Evolutionary conservation across 2,888 invertebrate species (phyloP).

Genomic region (Pristionchus exspectatus): DNA sequence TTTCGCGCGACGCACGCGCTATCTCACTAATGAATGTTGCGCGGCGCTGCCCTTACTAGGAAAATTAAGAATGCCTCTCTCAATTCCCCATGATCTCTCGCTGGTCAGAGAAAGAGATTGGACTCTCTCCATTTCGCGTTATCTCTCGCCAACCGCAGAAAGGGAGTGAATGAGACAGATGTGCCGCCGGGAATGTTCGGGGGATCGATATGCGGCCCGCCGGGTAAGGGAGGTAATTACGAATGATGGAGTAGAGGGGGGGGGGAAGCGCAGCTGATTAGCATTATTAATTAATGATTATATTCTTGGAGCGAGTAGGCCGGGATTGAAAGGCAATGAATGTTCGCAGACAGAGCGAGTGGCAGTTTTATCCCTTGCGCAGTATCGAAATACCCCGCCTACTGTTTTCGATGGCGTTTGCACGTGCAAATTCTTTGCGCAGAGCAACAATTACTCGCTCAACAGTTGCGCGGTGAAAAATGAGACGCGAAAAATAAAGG

Average conservation of each 20-base stretch:
- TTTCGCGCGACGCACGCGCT: not conserved
- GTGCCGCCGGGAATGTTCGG: not conserved
- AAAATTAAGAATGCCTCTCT: slow-evolving; percentile 3
- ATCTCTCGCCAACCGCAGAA: not conserved
- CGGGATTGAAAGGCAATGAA: not conserved
- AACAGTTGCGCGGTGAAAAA: not conserved
- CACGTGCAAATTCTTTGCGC: no score
- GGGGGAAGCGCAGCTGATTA: not conserved
- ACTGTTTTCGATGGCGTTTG: no score
- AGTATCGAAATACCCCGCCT: no score
- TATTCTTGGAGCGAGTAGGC: not conserved
- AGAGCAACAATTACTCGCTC: no score
- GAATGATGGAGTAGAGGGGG: not conserved
- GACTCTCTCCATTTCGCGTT: no score
- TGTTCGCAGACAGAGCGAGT: no score
- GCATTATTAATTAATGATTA: not conserved
- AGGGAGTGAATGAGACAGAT: slow-evolving; percentile 13
- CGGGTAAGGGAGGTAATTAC: not conserved
- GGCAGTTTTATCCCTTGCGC: no score
- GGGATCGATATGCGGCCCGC: not conserved
- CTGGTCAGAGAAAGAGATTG: not conserved
- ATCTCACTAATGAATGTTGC: not conserved
- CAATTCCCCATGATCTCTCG: not conserved
- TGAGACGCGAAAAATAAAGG: not conserved
- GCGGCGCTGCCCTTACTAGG: not conserved